phyloP scores from a whole-genome alignment of 2,888 invertebrate genomes.

The Diabrotica balteata region DNA sequence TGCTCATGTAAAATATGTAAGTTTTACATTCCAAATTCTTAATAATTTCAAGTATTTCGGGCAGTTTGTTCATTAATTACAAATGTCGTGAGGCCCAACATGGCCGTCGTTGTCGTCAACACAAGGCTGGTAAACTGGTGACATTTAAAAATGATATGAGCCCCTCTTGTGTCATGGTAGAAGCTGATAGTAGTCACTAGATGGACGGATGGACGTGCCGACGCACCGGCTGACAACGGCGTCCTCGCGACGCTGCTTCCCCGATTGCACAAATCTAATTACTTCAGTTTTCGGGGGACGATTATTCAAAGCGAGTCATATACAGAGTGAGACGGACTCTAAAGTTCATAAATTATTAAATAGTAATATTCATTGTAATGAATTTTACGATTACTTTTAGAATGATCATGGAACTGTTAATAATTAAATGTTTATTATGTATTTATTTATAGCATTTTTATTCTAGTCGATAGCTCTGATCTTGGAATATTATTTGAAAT shows the following conservation, averaged over 20 bases:
- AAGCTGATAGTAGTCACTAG: conserved; percentile 32
- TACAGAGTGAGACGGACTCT: too few relatives aligned
- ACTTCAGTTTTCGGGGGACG: conserved; percentile 27
- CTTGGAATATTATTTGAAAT: too few relatives aligned
- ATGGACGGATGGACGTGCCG: conserved; percentile 32
- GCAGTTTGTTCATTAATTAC: conserved; percentile 52
- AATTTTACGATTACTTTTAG: too few relatives aligned
- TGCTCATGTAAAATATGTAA: too few relatives aligned
- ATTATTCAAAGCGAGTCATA: conserved; percentile 29
- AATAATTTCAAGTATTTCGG: conserved; percentile 21
- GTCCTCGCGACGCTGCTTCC: conserved; percentile 2
- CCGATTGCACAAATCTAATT: conserved; percentile 27
- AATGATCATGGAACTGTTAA: too few relatives aligned
- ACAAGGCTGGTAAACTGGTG: conserved; percentile 33
- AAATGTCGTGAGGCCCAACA: conserved; percentile 49
- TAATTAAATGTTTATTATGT: too few relatives aligned
- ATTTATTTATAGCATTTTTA: too few relatives aligned
- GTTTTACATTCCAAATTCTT: not conserved
- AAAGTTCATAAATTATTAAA: too few relatives aligned
- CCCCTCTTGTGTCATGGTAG: conserved; percentile 37
- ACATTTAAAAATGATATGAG: conserved; percentile 54
- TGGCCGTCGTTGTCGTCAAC: conserved; percentile 47
- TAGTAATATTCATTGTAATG: too few relatives aligned
- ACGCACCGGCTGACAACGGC: conserved; percentile 14
- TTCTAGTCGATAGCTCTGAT: too few relatives aligned